These are phyloP conservation scores for Manis crassicaudata DNA, from an alignment of 2,797 vertebrate genomes.

Conservation along the genomic window DNA sequence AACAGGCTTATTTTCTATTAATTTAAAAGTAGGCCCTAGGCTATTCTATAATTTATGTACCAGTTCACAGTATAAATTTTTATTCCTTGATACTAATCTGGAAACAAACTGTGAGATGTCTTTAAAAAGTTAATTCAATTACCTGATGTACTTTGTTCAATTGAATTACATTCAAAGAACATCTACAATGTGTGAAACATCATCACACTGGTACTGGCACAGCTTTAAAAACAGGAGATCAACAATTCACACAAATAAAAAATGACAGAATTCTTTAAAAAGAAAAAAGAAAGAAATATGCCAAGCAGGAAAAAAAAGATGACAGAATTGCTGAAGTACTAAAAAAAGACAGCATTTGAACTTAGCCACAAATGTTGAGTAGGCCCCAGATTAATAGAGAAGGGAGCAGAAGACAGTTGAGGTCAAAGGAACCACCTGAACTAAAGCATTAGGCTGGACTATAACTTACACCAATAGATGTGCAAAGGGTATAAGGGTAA, in stretches of 20 bases:
- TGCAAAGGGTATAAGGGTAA: neutral
- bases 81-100: neutral
- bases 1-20: slow-evolving; percentile 7
- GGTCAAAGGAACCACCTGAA: neutral
- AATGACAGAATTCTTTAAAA: neutral
- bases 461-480: neutral
- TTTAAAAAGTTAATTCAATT: slow-evolving; percentile 10
- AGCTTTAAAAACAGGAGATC: neutral
- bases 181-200: neutral
- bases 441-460: neutral
- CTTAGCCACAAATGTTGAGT: neutral
- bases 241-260: neutral
- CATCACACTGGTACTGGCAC: neutral
- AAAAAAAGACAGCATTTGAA: neutral
- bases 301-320: neutral
- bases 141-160: neutral
- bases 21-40: neutral
- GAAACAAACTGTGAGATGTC: neutral
- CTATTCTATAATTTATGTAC: neutral
- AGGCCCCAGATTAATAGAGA: neutral
- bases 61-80: neutral
- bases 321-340: neutral
- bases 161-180: neutral
- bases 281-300: neutral
- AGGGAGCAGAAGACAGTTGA: neutral